Evolutionary conservation across 2,113 vertebrate genomes (phyloP), one percentile per base, ranked within the genome.

Genomic region (Pluvialis apricaria): DNA sequence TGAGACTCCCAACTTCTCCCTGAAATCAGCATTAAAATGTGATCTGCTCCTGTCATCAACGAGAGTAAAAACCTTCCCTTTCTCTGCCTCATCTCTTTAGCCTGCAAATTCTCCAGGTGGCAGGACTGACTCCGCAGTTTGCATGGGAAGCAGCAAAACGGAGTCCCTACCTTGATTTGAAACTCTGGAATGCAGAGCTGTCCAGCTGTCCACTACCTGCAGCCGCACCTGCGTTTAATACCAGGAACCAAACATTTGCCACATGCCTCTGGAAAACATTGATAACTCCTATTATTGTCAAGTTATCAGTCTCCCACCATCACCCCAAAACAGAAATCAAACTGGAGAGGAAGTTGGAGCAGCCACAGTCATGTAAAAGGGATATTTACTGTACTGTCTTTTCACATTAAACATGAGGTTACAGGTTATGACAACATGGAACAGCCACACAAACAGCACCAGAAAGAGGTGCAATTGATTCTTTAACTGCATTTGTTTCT

Each of bases 361-460:
- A 68, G 34, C 13, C 75, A 10, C 2, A 17, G 70, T 7, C 16
- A 51, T 51, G 86, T 62, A 4, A 42, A 76, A 1, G 0, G 12
- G 64, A 4, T 54, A 49, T 94, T 97, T 90, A 86, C 94, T 95
- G 86, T 58, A 31, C 22, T 22, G 79, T 83, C 84, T 69, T 84
- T 20, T 87, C 90, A 96, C 87, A 52, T 72, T 88, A 69, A 77
- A 55, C 84, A 82, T 8, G 61, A 20, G 36, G 45, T 31, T 55
- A 78, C 24, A 73, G 45, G 55, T 90, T 82, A 51, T 40, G 45
- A 72, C 69, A 71, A 55, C 14, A 20, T 9, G 49, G 92, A 82
- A 89, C 87, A 88, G 83, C 29, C 29, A 52, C 76, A 72, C 60
- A 55, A 70, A 49, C 52, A 62, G 70, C 60, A 76, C 76, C 88